phyloP scores from a whole-genome alignment of 2,113 vertebrate species.

The Lepidothrix coronata region DNA sequence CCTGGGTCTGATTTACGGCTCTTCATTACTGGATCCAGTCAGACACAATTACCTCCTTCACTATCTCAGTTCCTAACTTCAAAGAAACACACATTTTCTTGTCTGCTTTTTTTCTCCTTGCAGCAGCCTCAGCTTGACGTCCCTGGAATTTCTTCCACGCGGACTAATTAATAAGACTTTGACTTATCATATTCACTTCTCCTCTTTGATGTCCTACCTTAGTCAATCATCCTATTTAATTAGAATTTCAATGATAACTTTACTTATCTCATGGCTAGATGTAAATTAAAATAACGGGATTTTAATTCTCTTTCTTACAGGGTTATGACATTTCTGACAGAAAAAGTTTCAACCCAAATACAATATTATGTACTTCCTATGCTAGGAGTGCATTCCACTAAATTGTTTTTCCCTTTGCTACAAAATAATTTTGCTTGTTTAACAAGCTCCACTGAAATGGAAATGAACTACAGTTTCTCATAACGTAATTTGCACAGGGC shows the following conservation, averaged over 20 bases:
- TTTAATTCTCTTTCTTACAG: constrained; percentile 76
- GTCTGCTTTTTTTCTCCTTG: constrained; percentile 79
- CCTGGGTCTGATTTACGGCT: constrained; percentile 81
- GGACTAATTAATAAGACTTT: constrained; percentile 89
- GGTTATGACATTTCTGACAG: constrained; percentile 77
- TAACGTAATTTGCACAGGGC: constrained; percentile 39
- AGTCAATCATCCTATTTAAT: constrained; percentile 87
- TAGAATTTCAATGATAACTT: constrained; percentile 87
- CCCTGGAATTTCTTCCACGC: constrained; percentile 81
- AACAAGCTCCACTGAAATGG: constrained; percentile 63
- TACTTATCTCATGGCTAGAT: constrained; percentile 84
- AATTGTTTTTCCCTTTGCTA: constrained; percentile 71
- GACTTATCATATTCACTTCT: constrained; percentile 83
- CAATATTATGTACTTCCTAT: constrained; percentile 66
- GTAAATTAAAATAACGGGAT: constrained; percentile 84
- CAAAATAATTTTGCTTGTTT: constrained; percentile 66
- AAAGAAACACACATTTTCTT: constrained; percentile 88
- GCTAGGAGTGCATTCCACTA: constrained; percentile 38
- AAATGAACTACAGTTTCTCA: constrained; percentile 57
- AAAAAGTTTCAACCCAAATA: constrained; percentile 79
- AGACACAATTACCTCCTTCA: constrained; percentile 91
- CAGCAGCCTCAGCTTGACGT: constrained; percentile 85
- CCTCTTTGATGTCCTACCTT: constrained; percentile 89
- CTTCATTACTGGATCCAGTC: constrained; percentile 92
- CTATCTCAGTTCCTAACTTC: constrained; percentile 86